Base-by-base conservation (phyloP, 2,797 vertebrate genomes). In the Rhynchotus rufescens region DNA sequence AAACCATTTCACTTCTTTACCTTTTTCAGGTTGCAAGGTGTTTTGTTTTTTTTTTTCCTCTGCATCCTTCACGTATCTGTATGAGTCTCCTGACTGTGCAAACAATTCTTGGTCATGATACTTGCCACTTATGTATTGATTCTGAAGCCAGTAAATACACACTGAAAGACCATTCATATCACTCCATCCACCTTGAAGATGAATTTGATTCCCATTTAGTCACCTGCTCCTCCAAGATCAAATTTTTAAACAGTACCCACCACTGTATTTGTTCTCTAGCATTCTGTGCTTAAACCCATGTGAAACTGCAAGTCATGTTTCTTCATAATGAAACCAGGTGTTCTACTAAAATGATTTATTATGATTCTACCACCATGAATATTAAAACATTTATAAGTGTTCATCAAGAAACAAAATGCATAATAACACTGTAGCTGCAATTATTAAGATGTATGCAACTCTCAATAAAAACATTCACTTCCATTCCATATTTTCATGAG, bases 401-500 rank as follows among this genome's bases (percentile, higher is more conserved):
- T 88, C 28, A 82, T 32, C 19, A 84, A 89, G 45, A 90, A 47
- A n/a, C 7, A 88, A 93, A 92, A 84, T 26, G 2, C n/a, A 40
- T 47, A 49, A 76, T 22, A 90, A 59, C 45, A 49, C 57, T 84
- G 71, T 51, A 90, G 71, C 45, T 45, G 71, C 47, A 57, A 38
- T 67, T 85, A 68, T 15, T 61, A 84, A 26, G 68, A 72, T 4
- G 3, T 32, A 49, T 1, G 7, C 8, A 60, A 76, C 66, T 65
- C 85, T 54, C 73, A 15, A 7, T 34, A 34, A 51, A 72, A 92
- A 10, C 64, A 74, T 45, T 76, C 57, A 15, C 28, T 69, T 74
- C 68, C 49, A 49, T 25, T 79, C 88, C 66, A 59, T 68, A 44
- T 98, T 97, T 99, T 81, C 98, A 98, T 2, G 99, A 99, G 97